Percentiles rank a stretch among this genome's conserved stretches.
phyloP scores from a whole-genome alignment of 2,888 invertebrate genomes.

The Lissocephala sabroskyi region DNA sequence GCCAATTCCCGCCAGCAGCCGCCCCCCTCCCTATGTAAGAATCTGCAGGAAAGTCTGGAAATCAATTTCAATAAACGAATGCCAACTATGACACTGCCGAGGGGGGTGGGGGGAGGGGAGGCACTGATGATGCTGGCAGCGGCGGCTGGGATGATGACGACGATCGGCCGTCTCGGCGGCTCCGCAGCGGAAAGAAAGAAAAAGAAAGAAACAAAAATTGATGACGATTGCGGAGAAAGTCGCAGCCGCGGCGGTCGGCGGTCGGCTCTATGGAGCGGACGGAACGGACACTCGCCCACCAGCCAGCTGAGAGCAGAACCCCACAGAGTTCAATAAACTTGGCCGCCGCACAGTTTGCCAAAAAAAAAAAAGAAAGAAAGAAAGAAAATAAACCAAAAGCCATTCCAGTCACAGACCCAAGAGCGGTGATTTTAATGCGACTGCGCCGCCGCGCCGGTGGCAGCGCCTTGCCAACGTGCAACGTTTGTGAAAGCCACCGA shows the following conservation, averaged over 20 bases:
- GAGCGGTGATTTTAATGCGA: conserved; percentile 26
- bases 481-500: conserved; percentile 54
- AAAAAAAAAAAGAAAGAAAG: conserved; percentile 32
- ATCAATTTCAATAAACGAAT: no score
- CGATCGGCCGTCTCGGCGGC: no score
- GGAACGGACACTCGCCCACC: not conserved
- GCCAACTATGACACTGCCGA: no score
- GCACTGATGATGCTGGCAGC: conserved; percentile 4
- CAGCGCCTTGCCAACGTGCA: conserved; percentile 38
- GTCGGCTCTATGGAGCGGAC: conserved; percentile 20
- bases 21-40: no score
- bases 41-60: no score
- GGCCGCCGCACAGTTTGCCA: conserved; percentile 63
- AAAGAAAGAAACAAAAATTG: conserved; percentile 28
- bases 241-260: conserved; percentile 13
- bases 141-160: conserved; percentile 1
- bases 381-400: conserved; percentile 18
- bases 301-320: conserved; percentile 37
- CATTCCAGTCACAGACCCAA: conserved; percentile 22
- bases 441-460: conserved; percentile 22
- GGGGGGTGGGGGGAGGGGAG: no score
- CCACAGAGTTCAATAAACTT: conserved; percentile 70
- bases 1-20: no score
- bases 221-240: conserved; percentile 67
- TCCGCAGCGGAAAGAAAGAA: no score